phyloP scores from a whole-genome alignment of 37 sponge, comb jelly and placozoan species.

The Aplysina aerophoba region DNA sequence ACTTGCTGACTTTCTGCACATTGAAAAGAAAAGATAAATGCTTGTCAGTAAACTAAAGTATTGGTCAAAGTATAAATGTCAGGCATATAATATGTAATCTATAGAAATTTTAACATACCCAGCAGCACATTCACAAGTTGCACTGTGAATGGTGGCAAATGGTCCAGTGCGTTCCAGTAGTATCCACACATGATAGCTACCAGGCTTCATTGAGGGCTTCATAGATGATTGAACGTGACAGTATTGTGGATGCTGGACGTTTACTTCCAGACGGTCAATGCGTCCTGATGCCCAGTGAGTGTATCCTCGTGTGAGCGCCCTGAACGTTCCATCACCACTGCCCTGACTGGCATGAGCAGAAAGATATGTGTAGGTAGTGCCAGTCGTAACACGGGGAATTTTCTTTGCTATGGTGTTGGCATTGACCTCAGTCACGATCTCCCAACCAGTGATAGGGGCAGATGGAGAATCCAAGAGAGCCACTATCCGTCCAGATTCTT shows the following conservation, averaged over 20 bases:
- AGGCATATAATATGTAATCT: background rate
- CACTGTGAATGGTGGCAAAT: slow-evolving; percentile 42
- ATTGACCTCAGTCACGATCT: slow-evolving; percentile 35
- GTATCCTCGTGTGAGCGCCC: slow-evolving; percentile 60
- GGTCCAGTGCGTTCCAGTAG: slow-evolving; percentile 49
- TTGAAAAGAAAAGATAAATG: background rate
- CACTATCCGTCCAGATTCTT: slow-evolving; percentile 42
- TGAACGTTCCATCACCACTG: slow-evolving; percentile 50
- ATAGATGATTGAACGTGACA: slow-evolving; percentile 53
- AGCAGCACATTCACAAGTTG: slow-evolving; percentile 73
- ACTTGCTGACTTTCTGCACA: slow-evolving; percentile 57
- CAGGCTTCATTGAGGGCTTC: slow-evolving; percentile 45
- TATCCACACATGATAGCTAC: too few species aligned
- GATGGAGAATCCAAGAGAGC: background rate
- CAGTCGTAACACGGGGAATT: slow-evolving; percentile 57
- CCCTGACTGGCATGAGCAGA: slow-evolving; percentile 39
- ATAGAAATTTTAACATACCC: slow-evolving; percentile 43
- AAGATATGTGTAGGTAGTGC: slow-evolving; percentile 59
- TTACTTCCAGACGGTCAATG: slow-evolving; percentile 35
- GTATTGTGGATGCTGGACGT: slow-evolving; percentile 47
- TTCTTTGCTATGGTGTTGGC: slow-evolving; percentile 8
- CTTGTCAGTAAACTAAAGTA: background rate
- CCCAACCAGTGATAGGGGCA: slow-evolving; percentile 57
- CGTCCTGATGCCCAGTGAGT: slow-evolving; percentile 58
- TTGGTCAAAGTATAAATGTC: background rate